Conservation (phyloP, 2,888 invertebrate genomes). For the Melanchra persicariae region DNA sequence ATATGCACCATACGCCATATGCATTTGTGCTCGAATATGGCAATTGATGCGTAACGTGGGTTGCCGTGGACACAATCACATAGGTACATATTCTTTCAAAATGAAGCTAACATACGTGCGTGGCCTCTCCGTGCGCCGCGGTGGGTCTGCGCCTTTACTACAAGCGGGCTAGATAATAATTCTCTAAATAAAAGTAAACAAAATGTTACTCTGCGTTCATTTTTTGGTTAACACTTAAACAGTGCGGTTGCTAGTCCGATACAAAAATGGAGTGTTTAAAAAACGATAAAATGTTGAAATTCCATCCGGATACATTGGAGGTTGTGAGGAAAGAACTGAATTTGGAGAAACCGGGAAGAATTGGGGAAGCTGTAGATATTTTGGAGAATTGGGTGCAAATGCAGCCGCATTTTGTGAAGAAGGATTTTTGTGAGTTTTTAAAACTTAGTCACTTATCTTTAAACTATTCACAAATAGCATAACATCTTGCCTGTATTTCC, state of each 20-base stretch:
- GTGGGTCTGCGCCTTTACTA: too few species aligned
- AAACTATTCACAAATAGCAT: too few species aligned
- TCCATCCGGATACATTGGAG: slow-evolving; percentile 66
- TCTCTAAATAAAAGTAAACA: slow-evolving; percentile 34
- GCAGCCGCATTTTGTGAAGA: slow-evolving; percentile 75
- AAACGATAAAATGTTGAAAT: slow-evolving; percentile 59
- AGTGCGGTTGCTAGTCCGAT: slow-evolving; percentile 22
- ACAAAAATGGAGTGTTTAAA: slow-evolving; percentile 66
- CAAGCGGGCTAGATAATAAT: neutral
- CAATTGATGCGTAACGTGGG: too few species aligned
- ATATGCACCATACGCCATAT: too few species aligned
- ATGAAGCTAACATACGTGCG: too few species aligned
- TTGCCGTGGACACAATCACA: too few species aligned
- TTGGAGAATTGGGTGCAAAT: slow-evolving; percentile 76
- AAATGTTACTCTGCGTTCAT: neutral
- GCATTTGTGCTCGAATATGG: too few species aligned
- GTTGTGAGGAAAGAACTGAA: slow-evolving; percentile 69
- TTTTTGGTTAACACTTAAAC: neutral
- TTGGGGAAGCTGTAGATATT: slow-evolving; percentile 73
- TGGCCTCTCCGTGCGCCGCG: too few species aligned
- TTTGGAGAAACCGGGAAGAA: slow-evolving; percentile 68
- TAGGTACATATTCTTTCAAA: too few species aligned
- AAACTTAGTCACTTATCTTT: too few species aligned
- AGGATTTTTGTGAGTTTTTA: slow-evolving; percentile 72
- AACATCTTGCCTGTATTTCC: too few species aligned